Conservation (phyloP, 2,888 invertebrate species). For the Apamea sordens region DNA sequence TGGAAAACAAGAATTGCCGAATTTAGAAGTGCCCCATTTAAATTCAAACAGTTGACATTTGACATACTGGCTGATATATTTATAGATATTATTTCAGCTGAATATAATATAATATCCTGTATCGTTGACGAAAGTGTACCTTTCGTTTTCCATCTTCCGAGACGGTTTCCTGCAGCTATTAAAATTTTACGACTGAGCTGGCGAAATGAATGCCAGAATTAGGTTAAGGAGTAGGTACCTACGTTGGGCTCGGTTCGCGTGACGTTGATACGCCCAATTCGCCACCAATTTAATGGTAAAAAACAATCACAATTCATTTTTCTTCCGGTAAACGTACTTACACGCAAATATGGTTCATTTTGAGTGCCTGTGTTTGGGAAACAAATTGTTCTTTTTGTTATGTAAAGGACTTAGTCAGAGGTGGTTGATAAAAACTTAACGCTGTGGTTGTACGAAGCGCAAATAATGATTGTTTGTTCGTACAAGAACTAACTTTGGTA, state of each 20-base stretch:
- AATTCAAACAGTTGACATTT: constrained; percentile 11
- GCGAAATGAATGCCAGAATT: constrained; percentile 88
- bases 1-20: not conserved
- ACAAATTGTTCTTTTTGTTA: constrained; percentile 20
- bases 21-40: not conserved
- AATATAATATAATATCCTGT: constrained; percentile 42
- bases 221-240: constrained; percentile 86
- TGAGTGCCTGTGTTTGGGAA: constrained; percentile 13
- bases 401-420: not conserved
- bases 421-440: not conserved
- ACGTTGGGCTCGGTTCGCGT: constrained; percentile 81
- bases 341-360: constrained; percentile 44
- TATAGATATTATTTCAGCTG: constrained; percentile 25
- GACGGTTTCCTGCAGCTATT: constrained; percentile 84
- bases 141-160: constrained; percentile 79
- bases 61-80: constrained; percentile 14
- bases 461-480: not conserved
- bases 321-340: constrained; percentile 56
- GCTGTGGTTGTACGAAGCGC: not conserved
- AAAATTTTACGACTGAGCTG: constrained; percentile 89
- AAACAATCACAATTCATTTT: constrained; percentile 75
- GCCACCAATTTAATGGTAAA: constrained; percentile 77
- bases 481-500: not conserved
- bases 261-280: constrained; percentile 77
- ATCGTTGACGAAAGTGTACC: constrained; percentile 74